These are phyloP conservation scores for Nyctibius grandis DNA, from an alignment of 2,797 vertebrate genomes.

Conservation along the genomic window DNA sequence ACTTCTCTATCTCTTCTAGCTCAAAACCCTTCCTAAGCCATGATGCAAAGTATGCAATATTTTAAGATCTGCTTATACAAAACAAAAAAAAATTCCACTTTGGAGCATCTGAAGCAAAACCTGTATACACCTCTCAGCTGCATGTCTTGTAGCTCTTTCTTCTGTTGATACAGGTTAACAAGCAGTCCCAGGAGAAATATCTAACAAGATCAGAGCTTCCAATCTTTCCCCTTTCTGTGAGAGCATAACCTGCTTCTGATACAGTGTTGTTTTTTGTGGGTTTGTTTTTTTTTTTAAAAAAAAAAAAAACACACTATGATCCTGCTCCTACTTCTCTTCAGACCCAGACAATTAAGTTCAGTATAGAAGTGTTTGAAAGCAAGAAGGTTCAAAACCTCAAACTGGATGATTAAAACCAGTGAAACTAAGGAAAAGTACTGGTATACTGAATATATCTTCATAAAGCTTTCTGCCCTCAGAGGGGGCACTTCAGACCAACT, in stretches of 20 bases:
- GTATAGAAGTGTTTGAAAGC: background rate
- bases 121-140: background rate
- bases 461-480: background rate
- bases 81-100: background rate
- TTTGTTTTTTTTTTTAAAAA: background rate
- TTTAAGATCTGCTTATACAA: background rate
- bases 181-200: background rate
- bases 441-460: background rate
- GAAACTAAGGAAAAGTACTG: background rate
- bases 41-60: background rate
- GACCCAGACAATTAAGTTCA: background rate
- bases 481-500: background rate
- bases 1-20: background rate
- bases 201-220: background rate
- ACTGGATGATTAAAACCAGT: background rate
- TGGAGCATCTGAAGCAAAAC: background rate
- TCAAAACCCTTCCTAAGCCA: background rate
- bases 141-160: background rate
- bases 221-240: background rate
- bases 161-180: background rate
- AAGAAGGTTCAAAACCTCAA: background rate
- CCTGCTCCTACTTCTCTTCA: background rate
- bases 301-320: background rate
- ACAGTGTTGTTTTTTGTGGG: fast-evolving
- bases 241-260: background rate